Conservation (phyloP, 92 coral and sea anemone species). For the Meandrina meandrites region DNA sequence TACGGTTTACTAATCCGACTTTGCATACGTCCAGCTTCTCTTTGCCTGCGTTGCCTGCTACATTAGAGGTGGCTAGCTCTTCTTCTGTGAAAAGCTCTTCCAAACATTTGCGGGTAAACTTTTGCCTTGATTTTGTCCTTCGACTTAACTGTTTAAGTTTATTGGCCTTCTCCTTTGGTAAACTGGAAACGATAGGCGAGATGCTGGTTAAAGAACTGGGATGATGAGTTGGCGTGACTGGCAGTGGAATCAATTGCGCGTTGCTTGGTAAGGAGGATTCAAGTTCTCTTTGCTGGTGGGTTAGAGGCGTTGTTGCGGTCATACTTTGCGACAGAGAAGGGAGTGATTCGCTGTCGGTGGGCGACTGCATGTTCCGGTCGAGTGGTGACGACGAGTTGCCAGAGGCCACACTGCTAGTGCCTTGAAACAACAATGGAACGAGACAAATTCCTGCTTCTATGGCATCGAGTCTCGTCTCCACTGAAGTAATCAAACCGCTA, state of each 20-base stretch:
- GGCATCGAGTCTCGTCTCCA: conserved; percentile 11
- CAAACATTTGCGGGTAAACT: too few species aligned
- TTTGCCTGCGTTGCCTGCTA: conserved; percentile 25
- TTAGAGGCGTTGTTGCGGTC: too few species aligned
- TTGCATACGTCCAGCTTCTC: conserved; percentile 25
- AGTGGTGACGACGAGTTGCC: background rate
- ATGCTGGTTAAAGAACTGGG: too few species aligned
- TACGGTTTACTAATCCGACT: conserved; percentile 14
- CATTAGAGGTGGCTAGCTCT: conserved; percentile 6
- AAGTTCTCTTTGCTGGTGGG: too few species aligned
- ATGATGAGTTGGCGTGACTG: too few species aligned
- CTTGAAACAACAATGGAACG: conserved; percentile 15
- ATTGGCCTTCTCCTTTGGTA: too few species aligned
- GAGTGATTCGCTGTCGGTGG: background rate
- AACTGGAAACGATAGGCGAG: too few species aligned
- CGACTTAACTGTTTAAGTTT: too few species aligned
- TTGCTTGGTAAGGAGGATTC: too few species aligned
- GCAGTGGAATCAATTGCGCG: too few species aligned
- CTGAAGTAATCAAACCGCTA: background rate
- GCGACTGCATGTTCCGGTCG: background rate
- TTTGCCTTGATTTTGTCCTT: too few species aligned
- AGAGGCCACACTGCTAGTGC: conserved; percentile 3
- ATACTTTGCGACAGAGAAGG: background rate
- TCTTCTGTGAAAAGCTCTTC: too few species aligned
- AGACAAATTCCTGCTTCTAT: conserved; percentile 28